Percentiles rank a stretch among this genome's conserved stretches.
These are phyloP conservation scores for Chrysoperla carnea DNA, from an alignment of 1,140 invertebrate species.

Conservation along the genomic window DNA sequence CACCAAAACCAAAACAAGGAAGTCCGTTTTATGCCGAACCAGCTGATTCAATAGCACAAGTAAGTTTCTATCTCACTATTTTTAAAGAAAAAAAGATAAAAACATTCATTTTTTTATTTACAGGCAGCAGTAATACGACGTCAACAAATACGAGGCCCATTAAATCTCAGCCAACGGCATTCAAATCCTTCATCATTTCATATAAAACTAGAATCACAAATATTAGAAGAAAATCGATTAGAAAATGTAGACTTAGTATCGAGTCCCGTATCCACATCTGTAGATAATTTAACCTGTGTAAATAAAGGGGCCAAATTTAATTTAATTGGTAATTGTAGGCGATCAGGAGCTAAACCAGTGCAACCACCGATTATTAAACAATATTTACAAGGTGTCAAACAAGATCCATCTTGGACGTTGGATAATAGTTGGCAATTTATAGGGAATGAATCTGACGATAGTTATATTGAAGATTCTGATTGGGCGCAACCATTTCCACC, in stretches of 20 bases:
- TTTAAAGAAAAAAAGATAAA: not conserved
- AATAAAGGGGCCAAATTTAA: constrained; percentile 22
- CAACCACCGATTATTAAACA: constrained; percentile 46
- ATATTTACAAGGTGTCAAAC: constrained; percentile 26
- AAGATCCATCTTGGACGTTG: constrained; percentile 58
- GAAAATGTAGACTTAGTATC: not conserved
- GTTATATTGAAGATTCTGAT: constrained; percentile 27
- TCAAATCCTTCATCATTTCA: constrained; percentile 33
- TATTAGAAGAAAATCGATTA: not conserved
- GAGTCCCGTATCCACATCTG: constrained; percentile 39
- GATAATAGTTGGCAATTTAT: constrained; percentile 80
- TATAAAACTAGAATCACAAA: not conserved
- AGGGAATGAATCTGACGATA: constrained; percentile 16
- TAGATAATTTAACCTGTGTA: constrained; percentile 41
- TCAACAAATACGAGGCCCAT: constrained; percentile 7
- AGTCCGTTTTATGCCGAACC: constrained; percentile 88
- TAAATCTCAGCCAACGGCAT: constrained; percentile 28
- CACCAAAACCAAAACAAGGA: constrained; percentile 33
- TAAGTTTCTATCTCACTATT: not conserved
- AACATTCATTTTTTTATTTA: not conserved
- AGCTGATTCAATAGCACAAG: constrained; percentile 57
- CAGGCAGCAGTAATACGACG: constrained; percentile 10
- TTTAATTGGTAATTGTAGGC: constrained; percentile 6
- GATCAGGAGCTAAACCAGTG: constrained; percentile 47
- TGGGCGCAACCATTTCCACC: constrained; percentile 6